Percentiles rank a stretch among this genome's conserved stretches.
Evolutionary conservation across 2,888 invertebrate species (phyloP).

Genomic region (Girardia tigrina): DNA sequence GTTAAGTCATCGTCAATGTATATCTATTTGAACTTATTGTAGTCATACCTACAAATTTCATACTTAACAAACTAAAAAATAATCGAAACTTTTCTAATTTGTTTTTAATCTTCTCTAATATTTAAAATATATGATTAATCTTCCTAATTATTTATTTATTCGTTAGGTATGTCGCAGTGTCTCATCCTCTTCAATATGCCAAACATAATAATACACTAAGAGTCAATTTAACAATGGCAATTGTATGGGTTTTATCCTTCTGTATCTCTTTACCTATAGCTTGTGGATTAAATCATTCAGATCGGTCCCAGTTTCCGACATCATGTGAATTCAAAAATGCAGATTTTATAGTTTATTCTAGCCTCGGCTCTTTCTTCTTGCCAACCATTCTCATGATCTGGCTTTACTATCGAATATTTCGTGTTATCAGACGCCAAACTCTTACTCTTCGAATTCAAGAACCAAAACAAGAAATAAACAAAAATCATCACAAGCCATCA

Average conservation of each 20-base stretch:
- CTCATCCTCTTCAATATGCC: constrained; percentile 93
- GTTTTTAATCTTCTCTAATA: no score
- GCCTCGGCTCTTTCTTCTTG: constrained; percentile 92
- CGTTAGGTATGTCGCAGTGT: constrained; percentile 75
- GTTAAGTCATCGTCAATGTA: no score
- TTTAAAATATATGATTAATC: no score
- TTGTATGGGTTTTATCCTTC: constrained; percentile 86
- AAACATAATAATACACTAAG: constrained; percentile 77
- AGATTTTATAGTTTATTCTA: constrained; percentile 92
- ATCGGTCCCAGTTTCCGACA: constrained; percentile 30
- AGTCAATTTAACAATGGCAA: constrained; percentile 78
- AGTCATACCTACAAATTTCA: no score
- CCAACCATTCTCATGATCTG: constrained; percentile 96
- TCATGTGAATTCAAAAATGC: constrained; percentile 86
- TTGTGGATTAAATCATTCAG: constrained; percentile 59
- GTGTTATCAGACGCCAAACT: constrained; percentile 57
- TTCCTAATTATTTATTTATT: no score
- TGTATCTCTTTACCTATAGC: constrained; percentile 91
- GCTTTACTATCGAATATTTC: constrained; percentile 89
- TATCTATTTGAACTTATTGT: no score
- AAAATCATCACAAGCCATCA: not conserved
- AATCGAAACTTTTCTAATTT: no score
- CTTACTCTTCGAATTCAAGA: not conserved
- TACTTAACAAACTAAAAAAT: no score
- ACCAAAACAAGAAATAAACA: not conserved